Evolutionary conservation across 2,888 invertebrate genomes (phyloP).

Genomic region (Hydropsyche betteni): DNA sequence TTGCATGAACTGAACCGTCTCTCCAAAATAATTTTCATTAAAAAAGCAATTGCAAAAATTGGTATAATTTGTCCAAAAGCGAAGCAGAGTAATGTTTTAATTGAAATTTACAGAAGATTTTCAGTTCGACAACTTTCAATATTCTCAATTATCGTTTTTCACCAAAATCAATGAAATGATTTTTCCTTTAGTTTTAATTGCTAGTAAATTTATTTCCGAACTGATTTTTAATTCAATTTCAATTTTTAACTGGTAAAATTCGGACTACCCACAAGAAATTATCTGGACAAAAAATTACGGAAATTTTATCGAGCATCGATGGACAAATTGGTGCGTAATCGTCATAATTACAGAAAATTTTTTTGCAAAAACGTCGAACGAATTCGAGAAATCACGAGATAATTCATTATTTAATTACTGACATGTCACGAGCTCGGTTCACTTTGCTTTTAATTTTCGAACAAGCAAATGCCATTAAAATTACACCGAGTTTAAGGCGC

Average conservation of each 20-base stretch:
- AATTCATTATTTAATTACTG: slow-evolving; percentile 28
- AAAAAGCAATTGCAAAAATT: slow-evolving; percentile 21
- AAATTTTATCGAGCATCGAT: not conserved
- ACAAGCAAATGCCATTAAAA: slow-evolving; percentile 27
- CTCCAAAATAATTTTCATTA: not conserved
- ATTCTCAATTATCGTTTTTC: not conserved
- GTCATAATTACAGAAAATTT: slow-evolving; percentile 17
- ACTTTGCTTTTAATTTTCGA: slow-evolving; percentile 16
- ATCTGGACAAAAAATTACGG: not conserved
- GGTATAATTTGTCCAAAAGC: slow-evolving; percentile 5
- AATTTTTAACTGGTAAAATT: too few relatives aligned
- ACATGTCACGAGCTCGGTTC: slow-evolving; percentile 18
- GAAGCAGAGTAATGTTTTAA: not conserved
- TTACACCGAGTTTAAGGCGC: not conserved
- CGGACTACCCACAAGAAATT: not conserved
- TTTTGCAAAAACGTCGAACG: slow-evolving; percentile 4
- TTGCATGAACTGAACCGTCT: slow-evolving; percentile 6
- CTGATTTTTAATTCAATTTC: too few relatives aligned
- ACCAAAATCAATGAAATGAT: not conserved
- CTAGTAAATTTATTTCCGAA: too few relatives aligned
- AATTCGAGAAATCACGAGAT: not conserved
- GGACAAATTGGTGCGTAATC: slow-evolving; percentile 16
- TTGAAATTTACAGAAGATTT: slow-evolving; percentile 18
- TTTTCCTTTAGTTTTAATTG: not conserved
- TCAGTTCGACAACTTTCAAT: slow-evolving; percentile 15